phyloP scores from a whole-genome alignment of 2,113 vertebrate species.

The Pterocles gutturalis region DNA sequence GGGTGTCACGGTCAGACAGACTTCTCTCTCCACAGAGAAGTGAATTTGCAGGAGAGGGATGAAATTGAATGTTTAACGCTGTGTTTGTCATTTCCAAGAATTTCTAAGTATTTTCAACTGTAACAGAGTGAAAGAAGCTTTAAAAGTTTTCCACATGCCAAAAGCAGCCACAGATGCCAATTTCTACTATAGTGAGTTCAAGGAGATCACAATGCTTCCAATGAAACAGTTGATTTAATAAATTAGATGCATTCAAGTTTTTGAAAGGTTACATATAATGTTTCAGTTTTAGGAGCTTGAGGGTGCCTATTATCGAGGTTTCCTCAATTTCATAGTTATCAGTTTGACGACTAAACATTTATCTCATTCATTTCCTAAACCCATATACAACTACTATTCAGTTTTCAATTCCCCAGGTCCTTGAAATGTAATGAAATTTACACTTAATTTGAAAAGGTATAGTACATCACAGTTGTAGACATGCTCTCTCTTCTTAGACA shows the following conservation, averaged over 20 bases:
- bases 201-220: not conserved
- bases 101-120: not conserved
- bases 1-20: not conserved
- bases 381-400: not conserved
- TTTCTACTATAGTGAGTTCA: not conserved
- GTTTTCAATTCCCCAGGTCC: not conserved
- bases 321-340: not conserved
- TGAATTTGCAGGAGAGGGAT: not conserved
- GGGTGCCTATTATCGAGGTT: not conserved
- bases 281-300: not conserved
- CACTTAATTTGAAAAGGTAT: not conserved
- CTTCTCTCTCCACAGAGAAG: not conserved
- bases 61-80: not conserved
- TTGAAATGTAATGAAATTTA: not conserved
- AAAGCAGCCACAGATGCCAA: not conserved
- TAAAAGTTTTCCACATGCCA: not conserved
- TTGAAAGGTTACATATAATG: not conserved
- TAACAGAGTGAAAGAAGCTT: not conserved
- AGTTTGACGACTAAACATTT: not conserved
- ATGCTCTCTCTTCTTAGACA: not conserved
- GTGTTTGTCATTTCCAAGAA: not conserved
- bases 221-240: not conserved
- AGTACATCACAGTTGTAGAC: not conserved
- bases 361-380: not conserved
- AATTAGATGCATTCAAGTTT: not conserved